phyloP scores from a whole-genome alignment of 2,888 invertebrate genomes.

The Epinotia demarniana region DNA sequence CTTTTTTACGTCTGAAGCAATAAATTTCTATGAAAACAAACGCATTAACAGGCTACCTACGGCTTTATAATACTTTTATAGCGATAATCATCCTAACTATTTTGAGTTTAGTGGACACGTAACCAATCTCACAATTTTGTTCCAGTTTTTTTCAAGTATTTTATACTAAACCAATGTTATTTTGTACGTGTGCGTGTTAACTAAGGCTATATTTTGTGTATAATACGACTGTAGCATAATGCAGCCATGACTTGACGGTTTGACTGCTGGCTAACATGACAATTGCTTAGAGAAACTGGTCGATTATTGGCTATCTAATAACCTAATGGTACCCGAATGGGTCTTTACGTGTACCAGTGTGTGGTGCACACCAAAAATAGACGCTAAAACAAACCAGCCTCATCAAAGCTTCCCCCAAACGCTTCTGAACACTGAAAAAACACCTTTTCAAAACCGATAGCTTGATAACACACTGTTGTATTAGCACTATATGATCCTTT shows the following conservation, averaged over 20 bases:
- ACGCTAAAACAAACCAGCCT: constrained; percentile 64
- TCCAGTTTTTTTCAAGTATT: background rate
- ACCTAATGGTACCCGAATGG: constrained; percentile 52
- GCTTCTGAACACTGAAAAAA: constrained; percentile 23
- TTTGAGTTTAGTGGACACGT: background rate
- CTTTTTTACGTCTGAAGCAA: constrained; percentile 46
- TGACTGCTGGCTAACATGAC: constrained; percentile 9
- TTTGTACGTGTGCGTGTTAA: background rate
- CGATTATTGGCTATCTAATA: constrained; percentile 41
- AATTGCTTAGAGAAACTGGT: constrained; percentile 32
- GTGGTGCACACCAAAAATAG: constrained; percentile 68
- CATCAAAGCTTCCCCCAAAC: constrained; percentile 55
- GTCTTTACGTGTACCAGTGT: constrained; percentile 55
- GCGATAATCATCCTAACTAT: constrained; percentile 20
- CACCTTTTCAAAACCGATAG: constrained; percentile 49
- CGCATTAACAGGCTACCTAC: constrained; percentile 49
- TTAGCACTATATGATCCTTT: constrained; percentile 67
- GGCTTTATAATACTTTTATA: constrained; percentile 12
- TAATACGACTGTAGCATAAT: constrained; percentile 64
- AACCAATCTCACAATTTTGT: background rate
- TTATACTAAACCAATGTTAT: background rate
- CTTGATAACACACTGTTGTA: constrained; percentile 46
- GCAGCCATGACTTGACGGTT: constrained; percentile 65
- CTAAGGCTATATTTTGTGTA: background rate
- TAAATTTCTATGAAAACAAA: constrained; percentile 48